A percentile compares a stretch with the other conserved stretches of the same genome.
phyloP scores from a whole-genome alignment of 2,113 vertebrate species.

The Crotalus viridis region DNA sequence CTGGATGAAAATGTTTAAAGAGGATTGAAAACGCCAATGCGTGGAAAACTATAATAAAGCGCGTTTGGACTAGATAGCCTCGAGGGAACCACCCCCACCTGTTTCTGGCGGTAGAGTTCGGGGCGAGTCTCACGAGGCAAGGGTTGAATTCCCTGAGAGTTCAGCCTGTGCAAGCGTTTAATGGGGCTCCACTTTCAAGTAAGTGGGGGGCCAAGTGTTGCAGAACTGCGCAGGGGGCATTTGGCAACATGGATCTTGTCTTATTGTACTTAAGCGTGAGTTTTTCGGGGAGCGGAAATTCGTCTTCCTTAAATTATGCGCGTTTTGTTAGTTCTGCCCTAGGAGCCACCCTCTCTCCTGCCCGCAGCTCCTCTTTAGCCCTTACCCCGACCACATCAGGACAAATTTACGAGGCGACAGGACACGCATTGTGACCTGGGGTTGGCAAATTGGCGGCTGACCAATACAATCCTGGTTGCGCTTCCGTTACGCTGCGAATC shows the following conservation, averaged over 20 bases:
- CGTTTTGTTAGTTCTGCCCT: not conserved
- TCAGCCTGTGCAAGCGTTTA: not conserved
- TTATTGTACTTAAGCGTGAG: not conserved
- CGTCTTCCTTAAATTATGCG: not conserved
- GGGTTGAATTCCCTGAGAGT: not conserved
- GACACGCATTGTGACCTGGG: slow-evolving; percentile 25
- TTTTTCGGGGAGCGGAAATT: not conserved
- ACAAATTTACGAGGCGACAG: slow-evolving; percentile 23
- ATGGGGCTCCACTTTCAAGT: not conserved
- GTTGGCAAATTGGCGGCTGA: slow-evolving; percentile 72
- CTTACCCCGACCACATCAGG: not conserved
- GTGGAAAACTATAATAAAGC: no score
- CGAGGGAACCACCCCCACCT: not conserved
- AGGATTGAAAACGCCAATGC: no score
- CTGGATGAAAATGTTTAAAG: not conserved
- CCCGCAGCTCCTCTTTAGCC: not conserved
- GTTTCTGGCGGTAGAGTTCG: not conserved
- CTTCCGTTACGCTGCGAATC: slow-evolving; percentile 75
- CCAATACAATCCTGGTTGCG: slow-evolving; percentile 82
- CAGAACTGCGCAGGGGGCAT: not conserved
- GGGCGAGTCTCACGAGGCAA: not conserved
- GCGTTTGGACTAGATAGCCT: not conserved
- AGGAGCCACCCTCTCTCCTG: not conserved
- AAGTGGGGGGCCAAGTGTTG: not conserved
- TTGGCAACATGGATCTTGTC: not conserved